These are phyloP conservation scores for Tachycineta bicolor DNA, from an alignment of 2,113 vertebrate genomes.

Conservation along the genomic window DNA sequence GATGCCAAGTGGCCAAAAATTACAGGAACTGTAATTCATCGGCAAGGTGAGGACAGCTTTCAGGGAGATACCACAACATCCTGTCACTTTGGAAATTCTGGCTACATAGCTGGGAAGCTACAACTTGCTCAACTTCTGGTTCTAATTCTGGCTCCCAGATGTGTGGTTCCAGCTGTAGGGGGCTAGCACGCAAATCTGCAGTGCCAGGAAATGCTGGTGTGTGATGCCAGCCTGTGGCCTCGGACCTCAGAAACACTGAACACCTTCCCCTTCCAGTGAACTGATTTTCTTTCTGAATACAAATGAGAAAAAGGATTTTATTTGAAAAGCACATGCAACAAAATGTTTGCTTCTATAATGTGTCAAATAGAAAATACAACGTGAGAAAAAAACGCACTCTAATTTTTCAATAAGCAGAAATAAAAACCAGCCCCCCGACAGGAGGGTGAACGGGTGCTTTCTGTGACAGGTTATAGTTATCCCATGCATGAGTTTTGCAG, in stretches of 20 bases:
- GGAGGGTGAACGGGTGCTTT: not conserved
- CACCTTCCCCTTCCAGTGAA: not conserved
- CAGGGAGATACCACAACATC: constrained; percentile 48
- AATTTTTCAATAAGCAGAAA: not conserved
- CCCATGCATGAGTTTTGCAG: not conserved
- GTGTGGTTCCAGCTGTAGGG: constrained; percentile 7
- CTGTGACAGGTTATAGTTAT: not conserved
- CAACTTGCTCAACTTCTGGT: constrained; percentile 32
- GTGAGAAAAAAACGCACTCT: not conserved
- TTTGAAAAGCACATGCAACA: not conserved
- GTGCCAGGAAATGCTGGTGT: not conserved
- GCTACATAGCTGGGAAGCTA: constrained; percentile 7
- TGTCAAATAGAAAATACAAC: not conserved
- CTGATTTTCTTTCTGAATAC: not conserved
- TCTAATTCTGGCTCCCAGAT: constrained; percentile 52
- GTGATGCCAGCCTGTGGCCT: not conserved
- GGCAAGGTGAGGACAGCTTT: constrained; percentile 61
- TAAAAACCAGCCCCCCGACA: not conserved
- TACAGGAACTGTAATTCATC: constrained; percentile 44
- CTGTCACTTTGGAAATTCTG: constrained; percentile 48
- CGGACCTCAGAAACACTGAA: not conserved
- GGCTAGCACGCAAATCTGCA: not conserved
- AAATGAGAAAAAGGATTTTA: not conserved
- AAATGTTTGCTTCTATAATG: not conserved
- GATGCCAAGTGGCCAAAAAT: constrained; percentile 20